Evolutionary conservation across 1,140 invertebrate genomes (phyloP).

Genomic region (Microplitis demolitor): DNA sequence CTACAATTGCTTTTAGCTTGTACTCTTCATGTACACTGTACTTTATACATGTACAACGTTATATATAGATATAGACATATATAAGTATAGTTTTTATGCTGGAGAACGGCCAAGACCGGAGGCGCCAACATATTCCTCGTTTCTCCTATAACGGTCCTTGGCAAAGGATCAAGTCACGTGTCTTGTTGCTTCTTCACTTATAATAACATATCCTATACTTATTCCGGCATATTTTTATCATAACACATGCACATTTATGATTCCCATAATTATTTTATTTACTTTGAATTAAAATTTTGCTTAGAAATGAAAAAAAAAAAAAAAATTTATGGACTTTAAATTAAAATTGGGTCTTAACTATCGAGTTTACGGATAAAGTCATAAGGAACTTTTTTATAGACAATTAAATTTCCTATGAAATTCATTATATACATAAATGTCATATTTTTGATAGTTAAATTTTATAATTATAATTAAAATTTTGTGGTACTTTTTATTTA

Average conservation of each 20-base stretch:
- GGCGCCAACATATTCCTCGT: slow-evolving; percentile 47
- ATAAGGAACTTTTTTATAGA: too few relatives aligned
- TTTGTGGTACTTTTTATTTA: too few relatives aligned
- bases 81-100: slow-evolving; percentile 11
- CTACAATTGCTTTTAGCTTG: background rate
- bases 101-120: slow-evolving; percentile 40
- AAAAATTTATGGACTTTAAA: too few relatives aligned
- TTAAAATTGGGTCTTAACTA: too few relatives aligned
- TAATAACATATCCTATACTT: background rate
- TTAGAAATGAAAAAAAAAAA: too few relatives aligned
- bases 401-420: too few relatives aligned
- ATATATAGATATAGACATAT: background rate
- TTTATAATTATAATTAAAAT: too few relatives aligned
- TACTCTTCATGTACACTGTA: background rate
- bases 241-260: background rate
- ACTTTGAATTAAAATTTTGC: too few relatives aligned
- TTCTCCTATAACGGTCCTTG: slow-evolving; percentile 44
- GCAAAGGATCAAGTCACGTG: slow-evolving; percentile 19
- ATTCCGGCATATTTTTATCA: background rate
- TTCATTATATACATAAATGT: too few relatives aligned
- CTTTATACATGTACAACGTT: background rate
- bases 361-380: too few relatives aligned
- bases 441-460: too few relatives aligned
- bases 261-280: too few relatives aligned
- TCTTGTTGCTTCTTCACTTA: background rate